Base-by-base conservation (phyloP, 2,113 vertebrate genomes). In the Propithecus coquereli region DNA sequence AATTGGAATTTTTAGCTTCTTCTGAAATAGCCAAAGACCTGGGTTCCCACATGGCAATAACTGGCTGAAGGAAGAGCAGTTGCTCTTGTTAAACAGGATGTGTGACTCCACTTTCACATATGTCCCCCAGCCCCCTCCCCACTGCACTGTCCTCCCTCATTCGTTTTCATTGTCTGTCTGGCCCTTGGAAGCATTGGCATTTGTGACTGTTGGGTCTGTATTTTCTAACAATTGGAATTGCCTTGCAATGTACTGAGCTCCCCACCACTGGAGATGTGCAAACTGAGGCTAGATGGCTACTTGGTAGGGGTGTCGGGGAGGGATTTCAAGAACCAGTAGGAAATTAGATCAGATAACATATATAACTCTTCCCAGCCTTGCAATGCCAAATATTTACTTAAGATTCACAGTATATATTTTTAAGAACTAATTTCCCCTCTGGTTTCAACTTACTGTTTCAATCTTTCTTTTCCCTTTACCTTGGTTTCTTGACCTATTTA, bases 401-500 rank as follows among this genome's bases (percentile, higher is more conserved):
- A 77, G 91, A 74, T 90, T 94, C 83, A 10, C 30, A 88, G 71
- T 9, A 63, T 85, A 34, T 90, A 79, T 43, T 82, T 79, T 94
- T 77, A 84, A 93, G 63, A 74, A 84, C 81, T 61, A 76, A 97
- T 94, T 94, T 97, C 50, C 66, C 54, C 37, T 80, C 87, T 83
- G 74, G 68, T 94, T 65, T 96, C 95, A 94, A 68, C 54, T 97
- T 96, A 89, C 83, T 84, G 20, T 76, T 90, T 90, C 80, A 90
- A 70, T 34, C 50, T 88, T 80, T 50, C 70, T 57, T 92, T 90
- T 91, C 57, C 61, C 54, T 86, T 91, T 23, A 37, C 43, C 83
- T 86, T 96, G 65, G 68, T 87, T 83, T 95, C 32, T 87, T 89
- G 77, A 94, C 89, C 71, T 97, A 85, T 94, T 96, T 93, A 59